Base-by-base conservation (phyloP, 1,140 invertebrate genomes). In the Sitophilus oryzae region DNA sequence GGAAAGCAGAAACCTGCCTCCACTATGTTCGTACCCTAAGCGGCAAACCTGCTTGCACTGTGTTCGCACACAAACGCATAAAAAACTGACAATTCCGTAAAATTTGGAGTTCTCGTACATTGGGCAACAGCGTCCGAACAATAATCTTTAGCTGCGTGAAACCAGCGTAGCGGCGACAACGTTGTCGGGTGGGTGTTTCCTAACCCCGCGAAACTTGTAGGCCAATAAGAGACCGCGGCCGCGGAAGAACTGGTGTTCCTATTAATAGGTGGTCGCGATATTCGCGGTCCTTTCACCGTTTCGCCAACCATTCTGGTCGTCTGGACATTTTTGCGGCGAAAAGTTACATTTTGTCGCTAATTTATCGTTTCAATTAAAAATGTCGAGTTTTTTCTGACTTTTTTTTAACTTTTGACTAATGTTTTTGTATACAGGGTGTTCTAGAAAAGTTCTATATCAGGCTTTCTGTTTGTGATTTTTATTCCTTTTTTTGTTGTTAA, bases 311-410 rank as follows among this genome's bases (percentile, higher is more conserved):
- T 20, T 42, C 15, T 19, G 40, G 16, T 42, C 16, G 15, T n/a
- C 16, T 10, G n/a, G 40, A 42, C 40, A 42, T 45, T 45, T 43
- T 53, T 45, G 51, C 48, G 48, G 21, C 48, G 6, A 37, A 49
- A 34, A 50, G 37, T 37, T n/a, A n/a, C n/a, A n/a, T n/a, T n/a
- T n/a, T n/a, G n/a, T n/a, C n/a, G n/a, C n/a, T n/a, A n/a, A n/a
- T n/a, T n/a, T n/a, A n/a, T n/a, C n/a, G n/a, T n/a, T n/a, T n/a
- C n/a, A n/a, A n/a, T n/a, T n/a, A n/a, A n/a, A n/a, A n/a, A n/a
- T 46, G 21, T 15, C 14, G 10, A 19, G 40, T 23, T 18, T 38
- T 3, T 16, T 14, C 38, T 3, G 8, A n/a, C 5, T 20, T 35
- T 46, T 35, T 37, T n/a, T 38, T 14, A 38, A n/a, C 10, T 14